Percentiles rank a stretch among this genome's conserved stretches.
phyloP scores from a whole-genome alignment of 2,797 vertebrate species.

The Crenichthys baileyi region DNA sequence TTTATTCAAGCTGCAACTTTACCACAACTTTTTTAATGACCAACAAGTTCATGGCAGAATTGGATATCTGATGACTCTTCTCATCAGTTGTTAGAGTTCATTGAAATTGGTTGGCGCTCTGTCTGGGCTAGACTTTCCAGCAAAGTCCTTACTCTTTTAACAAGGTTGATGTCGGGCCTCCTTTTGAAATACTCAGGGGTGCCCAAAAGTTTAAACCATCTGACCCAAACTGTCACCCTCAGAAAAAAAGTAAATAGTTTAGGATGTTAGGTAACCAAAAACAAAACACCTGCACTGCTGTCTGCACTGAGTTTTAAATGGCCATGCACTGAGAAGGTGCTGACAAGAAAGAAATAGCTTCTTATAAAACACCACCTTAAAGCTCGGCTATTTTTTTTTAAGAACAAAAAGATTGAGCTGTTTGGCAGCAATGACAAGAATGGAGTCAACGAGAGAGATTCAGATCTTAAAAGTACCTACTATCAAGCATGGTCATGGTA shows the following conservation, averaged over 20 bases:
- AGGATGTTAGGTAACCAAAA: not conserved
- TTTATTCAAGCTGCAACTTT: too few relatives aligned
- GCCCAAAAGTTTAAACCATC: too few relatives aligned
- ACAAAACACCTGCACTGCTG: not conserved
- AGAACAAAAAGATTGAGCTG: not conserved
- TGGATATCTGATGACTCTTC: too few relatives aligned
- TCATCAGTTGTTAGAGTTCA: too few relatives aligned
- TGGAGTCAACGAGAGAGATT: not conserved
- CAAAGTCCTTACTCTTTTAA: too few relatives aligned
- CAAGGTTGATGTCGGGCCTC: too few relatives aligned
- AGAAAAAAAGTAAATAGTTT: not conserved
- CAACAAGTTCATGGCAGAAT: too few relatives aligned
- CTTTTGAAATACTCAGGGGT: too few relatives aligned
- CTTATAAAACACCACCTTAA: not conserved
- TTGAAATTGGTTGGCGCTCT: too few relatives aligned
- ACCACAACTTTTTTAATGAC: too few relatives aligned
- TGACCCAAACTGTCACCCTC: not conserved
- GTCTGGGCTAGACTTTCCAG: too few relatives aligned
- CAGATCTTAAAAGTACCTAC: not conserved
- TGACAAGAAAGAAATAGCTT: not conserved
- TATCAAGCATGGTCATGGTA: not conserved
- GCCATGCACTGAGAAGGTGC: not conserved
- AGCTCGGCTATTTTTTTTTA: not conserved
- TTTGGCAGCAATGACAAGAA: not conserved
- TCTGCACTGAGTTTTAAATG: not conserved